phyloP scores from a whole-genome alignment of 2,797 vertebrate genomes.

The Vultur gryphus region DNA sequence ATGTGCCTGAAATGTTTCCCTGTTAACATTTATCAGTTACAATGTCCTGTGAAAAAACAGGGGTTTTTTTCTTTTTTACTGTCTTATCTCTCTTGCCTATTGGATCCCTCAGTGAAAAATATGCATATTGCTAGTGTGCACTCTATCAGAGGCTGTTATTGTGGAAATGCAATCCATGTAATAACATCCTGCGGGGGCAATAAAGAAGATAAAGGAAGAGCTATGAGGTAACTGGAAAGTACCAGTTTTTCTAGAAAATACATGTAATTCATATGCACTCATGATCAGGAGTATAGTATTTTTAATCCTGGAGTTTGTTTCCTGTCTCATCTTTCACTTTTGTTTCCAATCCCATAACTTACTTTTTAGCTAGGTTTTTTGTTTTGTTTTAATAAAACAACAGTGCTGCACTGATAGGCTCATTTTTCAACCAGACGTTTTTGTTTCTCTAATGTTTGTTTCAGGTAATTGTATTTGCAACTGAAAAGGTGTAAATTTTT shows the following conservation, averaged over 20 bases:
- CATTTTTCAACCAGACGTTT: background rate
- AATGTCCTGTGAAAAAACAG: background rate
- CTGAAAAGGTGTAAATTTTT: background rate
- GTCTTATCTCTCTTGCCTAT: background rate
- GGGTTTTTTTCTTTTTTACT: background rate
- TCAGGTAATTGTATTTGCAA: background rate
- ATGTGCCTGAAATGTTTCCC: background rate
- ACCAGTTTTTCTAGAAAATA: background rate
- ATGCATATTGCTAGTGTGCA: background rate
- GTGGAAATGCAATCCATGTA: background rate
- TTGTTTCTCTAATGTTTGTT: background rate
- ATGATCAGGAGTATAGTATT: background rate
- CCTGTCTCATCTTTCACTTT: background rate
- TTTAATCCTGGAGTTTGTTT: background rate
- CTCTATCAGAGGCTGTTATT: background rate
- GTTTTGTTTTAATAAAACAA: background rate
- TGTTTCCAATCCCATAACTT: background rate
- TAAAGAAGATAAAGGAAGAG: background rate
- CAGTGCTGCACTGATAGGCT: background rate
- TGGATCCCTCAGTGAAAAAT: background rate
- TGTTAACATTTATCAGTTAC: background rate
- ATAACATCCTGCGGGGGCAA: background rate
- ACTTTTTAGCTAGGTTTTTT: background rate
- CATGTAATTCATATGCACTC: background rate
- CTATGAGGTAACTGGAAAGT: background rate